These are phyloP conservation scores for Eonycteris spelaea DNA, from an alignment of 2,113 vertebrate genomes.

Conservation along the genomic window DNA sequence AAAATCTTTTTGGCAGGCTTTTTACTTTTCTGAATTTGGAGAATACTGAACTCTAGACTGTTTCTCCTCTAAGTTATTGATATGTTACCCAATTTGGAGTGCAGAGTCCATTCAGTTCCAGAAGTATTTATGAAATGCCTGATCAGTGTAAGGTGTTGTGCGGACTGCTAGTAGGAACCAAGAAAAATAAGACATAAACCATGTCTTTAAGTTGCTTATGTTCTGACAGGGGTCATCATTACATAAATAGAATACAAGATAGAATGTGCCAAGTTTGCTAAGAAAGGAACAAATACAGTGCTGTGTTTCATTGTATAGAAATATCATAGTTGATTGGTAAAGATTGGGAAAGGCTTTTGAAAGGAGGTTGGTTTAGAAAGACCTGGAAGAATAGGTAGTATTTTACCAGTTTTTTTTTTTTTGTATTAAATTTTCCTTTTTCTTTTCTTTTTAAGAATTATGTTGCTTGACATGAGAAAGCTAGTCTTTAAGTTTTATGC, in stretches of 20 bases:
- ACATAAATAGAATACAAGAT: neutral
- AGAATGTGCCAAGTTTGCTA: neutral
- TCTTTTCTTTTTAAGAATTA: neutral
- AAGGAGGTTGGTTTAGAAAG: neutral
- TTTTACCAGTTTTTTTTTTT: neutral
- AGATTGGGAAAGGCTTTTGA: neutral
- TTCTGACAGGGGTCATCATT: neutral
- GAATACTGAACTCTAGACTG: neutral
- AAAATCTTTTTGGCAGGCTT: neutral
- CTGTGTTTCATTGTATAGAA: neutral
- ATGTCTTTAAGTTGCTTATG: neutral
- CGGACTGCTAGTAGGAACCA: neutral
- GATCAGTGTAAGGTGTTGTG: neutral
- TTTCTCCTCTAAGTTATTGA: neutral
- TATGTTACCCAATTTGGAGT: neutral
- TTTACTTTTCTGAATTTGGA: slow-evolving; percentile 24
- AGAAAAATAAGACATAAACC: neutral
- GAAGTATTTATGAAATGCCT: slow-evolving; percentile 20
- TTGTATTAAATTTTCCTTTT: neutral
- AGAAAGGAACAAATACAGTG: neutral
- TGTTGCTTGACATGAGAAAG: neutral
- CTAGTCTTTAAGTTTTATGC: neutral
- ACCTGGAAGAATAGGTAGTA: neutral
- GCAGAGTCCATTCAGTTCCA: neutral
- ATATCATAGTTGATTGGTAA: neutral